These are phyloP conservation scores for Centrocercus urophasianus DNA, from an alignment of 2,113 vertebrate species.

Conservation along the genomic window DNA sequence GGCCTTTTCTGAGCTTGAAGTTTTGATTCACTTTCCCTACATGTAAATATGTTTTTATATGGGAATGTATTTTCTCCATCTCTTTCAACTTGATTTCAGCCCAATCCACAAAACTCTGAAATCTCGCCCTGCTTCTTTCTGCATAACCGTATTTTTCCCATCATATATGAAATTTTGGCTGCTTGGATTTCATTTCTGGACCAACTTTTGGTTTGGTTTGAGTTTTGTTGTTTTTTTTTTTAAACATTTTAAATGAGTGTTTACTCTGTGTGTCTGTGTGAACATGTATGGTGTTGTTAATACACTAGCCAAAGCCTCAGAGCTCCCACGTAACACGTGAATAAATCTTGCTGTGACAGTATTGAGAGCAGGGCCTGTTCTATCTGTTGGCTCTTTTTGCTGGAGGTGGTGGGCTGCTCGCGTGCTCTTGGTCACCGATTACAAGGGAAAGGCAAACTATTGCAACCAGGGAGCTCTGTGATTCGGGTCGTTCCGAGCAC, in stretches of 20 bases:
- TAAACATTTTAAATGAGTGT: conserved; percentile 32
- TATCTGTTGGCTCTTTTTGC: conserved; percentile 33
- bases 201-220: conserved; percentile 67
- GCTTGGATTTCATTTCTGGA: conserved; percentile 68
- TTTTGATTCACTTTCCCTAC: neutral
- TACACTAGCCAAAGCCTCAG: conserved; percentile 62
- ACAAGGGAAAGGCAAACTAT: neutral
- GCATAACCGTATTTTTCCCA: neutral
- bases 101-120: neutral
- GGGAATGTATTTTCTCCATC: neutral
- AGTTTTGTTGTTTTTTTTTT: neutral
- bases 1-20: conserved; percentile 13
- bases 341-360: conserved; percentile 5
- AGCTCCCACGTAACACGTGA: neutral
- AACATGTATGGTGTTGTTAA: conserved; percentile 41
- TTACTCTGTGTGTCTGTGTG: conserved; percentile 43
- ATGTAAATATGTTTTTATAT: neutral
- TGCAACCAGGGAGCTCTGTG: neutral
- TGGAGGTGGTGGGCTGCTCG: neutral
- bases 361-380: conserved; percentile 21
- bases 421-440: neutral
- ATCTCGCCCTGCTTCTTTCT: neutral
- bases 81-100: neutral
- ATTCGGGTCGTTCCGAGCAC: neutral
- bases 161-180: conserved; percentile 43